These are phyloP conservation scores for Parnassius glacialis DNA, from an alignment of 2,888 invertebrate species.

Conservation along the genomic window DNA sequence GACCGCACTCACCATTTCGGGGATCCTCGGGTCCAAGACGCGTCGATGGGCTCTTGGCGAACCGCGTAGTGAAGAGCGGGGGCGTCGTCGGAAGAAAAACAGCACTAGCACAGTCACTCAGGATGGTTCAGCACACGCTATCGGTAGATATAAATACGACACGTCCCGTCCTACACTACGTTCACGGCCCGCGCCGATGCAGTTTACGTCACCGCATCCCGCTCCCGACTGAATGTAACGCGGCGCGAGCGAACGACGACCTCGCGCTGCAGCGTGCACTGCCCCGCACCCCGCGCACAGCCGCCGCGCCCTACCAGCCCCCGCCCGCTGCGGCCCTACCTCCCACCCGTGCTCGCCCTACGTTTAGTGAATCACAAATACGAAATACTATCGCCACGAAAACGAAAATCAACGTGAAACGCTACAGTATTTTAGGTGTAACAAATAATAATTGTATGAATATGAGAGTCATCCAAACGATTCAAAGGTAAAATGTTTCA, in stretches of 20 bases:
- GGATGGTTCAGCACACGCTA: conserved; percentile 60
- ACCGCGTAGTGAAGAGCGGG: conserved; percentile 74
- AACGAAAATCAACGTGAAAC: conserved; percentile 43
- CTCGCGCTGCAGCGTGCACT: conserved; percentile 78
- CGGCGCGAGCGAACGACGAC: conserved; percentile 74
- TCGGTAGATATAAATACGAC: conserved; percentile 63
- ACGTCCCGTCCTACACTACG: conserved; percentile 79
- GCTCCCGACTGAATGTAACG: conserved; percentile 74
- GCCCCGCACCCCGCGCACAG: conserved; percentile 52
- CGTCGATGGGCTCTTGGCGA: conserved; percentile 55
- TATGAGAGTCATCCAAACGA: background rate
- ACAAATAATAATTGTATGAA: conserved; percentile 3
- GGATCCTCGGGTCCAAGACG: conserved; percentile 59
- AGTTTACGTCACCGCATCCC: conserved; percentile 81
- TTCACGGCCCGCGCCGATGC: conserved; percentile 77
- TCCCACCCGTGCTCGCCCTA: conserved; percentile 53
- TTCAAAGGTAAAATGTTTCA: too few species aligned
- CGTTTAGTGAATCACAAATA: conserved; percentile 70
- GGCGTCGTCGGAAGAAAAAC: conserved; percentile 55
- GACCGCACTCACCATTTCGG: conserved; percentile 80
- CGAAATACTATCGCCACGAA: conserved; percentile 36
- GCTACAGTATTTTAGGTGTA: conserved; percentile 30
- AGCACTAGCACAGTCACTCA: conserved; percentile 66
- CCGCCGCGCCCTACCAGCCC: conserved; percentile 49
- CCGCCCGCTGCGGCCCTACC: conserved; percentile 37